Evolutionary conservation across 2,888 invertebrate species (phyloP), one percentile per base, ranked within the genome.

Genomic region (Hecatera dysodea): DNA sequence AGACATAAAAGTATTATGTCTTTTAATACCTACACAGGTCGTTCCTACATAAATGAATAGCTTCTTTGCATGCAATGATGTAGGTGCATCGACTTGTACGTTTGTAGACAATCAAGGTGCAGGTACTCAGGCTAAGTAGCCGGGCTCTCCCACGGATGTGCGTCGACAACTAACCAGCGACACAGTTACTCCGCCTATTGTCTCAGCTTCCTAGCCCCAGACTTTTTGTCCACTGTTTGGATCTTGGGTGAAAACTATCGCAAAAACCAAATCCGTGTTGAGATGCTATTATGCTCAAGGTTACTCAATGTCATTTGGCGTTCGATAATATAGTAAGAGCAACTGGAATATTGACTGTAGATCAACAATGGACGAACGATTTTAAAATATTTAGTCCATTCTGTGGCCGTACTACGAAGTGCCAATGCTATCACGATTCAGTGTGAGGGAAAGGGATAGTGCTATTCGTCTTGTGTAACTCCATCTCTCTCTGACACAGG

Each of bases 171-270:
- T 76, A 82, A 85, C 83, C 88, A 84, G 75, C 81, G 84, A 70
- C 87, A 87, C 88, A 88, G 87, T 89, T 89, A 89, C 83, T 78
- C 74, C 57, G 80, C 48, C 88, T 86, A 89, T 89, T 90, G 88
- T 89, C 85, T 86, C 62, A 44, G 57, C 72, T 80, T 66, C 81
- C 76, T 77, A 86, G 84, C 84, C 85, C 78, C 75, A 79, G 78
- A 85, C 88, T 94, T 94, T 94, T 94, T 94, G 90, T 90, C 85
- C 85, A 88, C 83, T 88, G 80, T 82, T 84, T 82, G 84, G 84
- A 86, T 88, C 85, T 88, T 87, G 80, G 89, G 92, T 90, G 93
- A 93, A 94, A 94, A 91, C 90, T 87, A 85, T 73, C 67, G 79
- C 82, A 90, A 91, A 89, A 91, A 88, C 74, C 67, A 80, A 83